Evolutionary conservation across 2,888 invertebrate genomes (phyloP), one percentile per base, ranked within the genome.

Genomic region (Eristalinus aeneus): DNA sequence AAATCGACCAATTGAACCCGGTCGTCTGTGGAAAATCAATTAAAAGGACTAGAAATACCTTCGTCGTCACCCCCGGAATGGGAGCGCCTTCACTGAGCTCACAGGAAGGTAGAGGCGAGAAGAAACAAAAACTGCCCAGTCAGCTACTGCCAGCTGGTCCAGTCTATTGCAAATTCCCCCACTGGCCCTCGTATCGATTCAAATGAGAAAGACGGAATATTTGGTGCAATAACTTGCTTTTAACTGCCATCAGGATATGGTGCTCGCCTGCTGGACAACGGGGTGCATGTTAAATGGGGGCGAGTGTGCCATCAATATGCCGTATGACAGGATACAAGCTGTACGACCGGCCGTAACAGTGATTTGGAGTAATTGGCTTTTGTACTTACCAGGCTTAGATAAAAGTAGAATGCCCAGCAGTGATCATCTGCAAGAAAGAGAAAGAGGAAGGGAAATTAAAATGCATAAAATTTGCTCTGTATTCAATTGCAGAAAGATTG

Each of bases 31-130:
- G 54, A 73, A 74, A 77, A 78, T 82, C 86, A 86, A 82, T 86
- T 82, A 82, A 86, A 31, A 60, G 61, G n/a, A n/a, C n/a, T 61
- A 31, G 65, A 82, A 82, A 82, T 82, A 86, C 78, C 82, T 78
- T 54, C 65, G 63, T 63, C 74, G 74, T 74, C 58, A 72, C 54
- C 76, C 39, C 27, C 27, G 2, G 5, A 27, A 27, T 27, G 27
- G 27, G 27, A 27, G 27, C 27, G 2, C 2, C 27, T 27, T 27
- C 27, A 27, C 2, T 27, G 34, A 58, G 32, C 10, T 5, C 23
- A 3, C 23, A 5, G 56, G 10, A 23, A 9, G 22, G 10, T 20
- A 65, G 34, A 1, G 31, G 20, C 8, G 11, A 65, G 22, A n/a
- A n/a, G 31, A 60, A 54, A 20, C 54, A 31, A 74, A 77, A 36